Evolutionary conservation across 2,797 vertebrate genomes (phyloP).

Genomic region (Phyllotis vaccarum): DNA sequence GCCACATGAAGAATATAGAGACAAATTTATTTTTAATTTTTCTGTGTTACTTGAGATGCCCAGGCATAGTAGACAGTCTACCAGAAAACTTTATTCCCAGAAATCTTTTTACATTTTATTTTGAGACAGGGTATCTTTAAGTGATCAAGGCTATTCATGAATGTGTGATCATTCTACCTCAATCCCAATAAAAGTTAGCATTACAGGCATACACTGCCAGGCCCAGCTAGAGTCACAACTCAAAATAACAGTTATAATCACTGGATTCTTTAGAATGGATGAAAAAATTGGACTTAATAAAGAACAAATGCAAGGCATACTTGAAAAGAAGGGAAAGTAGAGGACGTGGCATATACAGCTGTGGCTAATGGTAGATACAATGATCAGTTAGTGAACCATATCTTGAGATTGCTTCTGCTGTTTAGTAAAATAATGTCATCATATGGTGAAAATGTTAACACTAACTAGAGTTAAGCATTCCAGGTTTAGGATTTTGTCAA

Average conservation of each 20-base stretch:
- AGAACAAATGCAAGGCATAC: not conserved
- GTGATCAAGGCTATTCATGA: not conserved
- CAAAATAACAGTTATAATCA: not conserved
- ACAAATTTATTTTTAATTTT: not conserved
- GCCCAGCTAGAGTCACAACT: not conserved
- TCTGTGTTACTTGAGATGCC: not conserved
- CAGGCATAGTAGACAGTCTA: not conserved
- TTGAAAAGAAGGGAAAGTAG: not conserved
- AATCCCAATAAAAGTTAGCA: not conserved
- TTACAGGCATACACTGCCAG: not conserved
- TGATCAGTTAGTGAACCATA: not conserved
- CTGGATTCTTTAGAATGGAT: conserved; percentile 33
- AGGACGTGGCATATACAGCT: not conserved
- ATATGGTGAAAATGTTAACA: not conserved
- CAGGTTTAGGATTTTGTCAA: not conserved
- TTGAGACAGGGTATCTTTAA: not conserved
- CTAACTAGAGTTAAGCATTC: not conserved
- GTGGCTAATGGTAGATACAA: not conserved
- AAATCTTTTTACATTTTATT: not conserved
- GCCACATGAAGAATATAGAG: not conserved
- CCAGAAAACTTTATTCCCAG: not conserved
- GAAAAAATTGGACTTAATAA: conserved; percentile 12
- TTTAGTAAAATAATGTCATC: conserved; percentile 11
- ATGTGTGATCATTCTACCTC: not conserved
- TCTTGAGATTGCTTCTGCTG: conserved; percentile 19